Evolutionary conservation across 2,888 invertebrate species (phyloP).

Genomic region (Drosophila emarginata): DNA sequence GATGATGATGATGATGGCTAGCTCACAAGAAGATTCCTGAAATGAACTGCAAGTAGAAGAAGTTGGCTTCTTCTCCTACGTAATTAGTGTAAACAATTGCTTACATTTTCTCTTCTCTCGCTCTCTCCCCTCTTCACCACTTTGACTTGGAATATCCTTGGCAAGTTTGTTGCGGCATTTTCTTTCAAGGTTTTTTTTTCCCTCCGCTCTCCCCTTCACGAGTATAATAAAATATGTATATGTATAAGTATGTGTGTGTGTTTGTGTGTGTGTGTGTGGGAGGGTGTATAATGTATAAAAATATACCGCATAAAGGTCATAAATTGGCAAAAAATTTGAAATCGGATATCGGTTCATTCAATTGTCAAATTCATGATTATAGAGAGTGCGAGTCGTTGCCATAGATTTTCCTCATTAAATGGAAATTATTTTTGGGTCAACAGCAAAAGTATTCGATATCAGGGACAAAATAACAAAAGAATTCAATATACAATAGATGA

Average conservation of each 20-base stretch:
- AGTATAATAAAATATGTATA: too few species aligned
- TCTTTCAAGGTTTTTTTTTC: conserved; percentile 57
- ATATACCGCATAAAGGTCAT: conserved; percentile 20
- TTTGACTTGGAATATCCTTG: conserved; percentile 28
- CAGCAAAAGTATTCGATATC: conserved; percentile 13
- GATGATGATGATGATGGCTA: background rate
- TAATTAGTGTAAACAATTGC: conserved; percentile 76
- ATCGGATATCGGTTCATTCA: conserved; percentile 54
- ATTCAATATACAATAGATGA: background rate
- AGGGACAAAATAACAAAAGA: conserved; percentile 1
- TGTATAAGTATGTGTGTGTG: background rate
- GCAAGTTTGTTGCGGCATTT: conserved; percentile 52
- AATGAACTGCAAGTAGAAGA: background rate
- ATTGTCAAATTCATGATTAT: conserved; percentile 15
- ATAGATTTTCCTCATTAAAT: conserved; percentile 59
- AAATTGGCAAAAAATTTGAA: conserved; percentile 67
- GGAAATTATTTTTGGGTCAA: conserved; percentile 36
- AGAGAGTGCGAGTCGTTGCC: conserved; percentile 35
- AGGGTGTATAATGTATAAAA: conserved; percentile 12
- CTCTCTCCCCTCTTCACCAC: too few species aligned
- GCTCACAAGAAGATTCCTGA: background rate
- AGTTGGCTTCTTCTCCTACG: conserved; percentile 22
- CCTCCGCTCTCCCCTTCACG: background rate
- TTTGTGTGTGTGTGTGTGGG: background rate
- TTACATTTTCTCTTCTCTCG: conserved; percentile 56